phyloP scores from a whole-genome alignment of 1,140 invertebrate species.

The Drosophila pandora region DNA sequence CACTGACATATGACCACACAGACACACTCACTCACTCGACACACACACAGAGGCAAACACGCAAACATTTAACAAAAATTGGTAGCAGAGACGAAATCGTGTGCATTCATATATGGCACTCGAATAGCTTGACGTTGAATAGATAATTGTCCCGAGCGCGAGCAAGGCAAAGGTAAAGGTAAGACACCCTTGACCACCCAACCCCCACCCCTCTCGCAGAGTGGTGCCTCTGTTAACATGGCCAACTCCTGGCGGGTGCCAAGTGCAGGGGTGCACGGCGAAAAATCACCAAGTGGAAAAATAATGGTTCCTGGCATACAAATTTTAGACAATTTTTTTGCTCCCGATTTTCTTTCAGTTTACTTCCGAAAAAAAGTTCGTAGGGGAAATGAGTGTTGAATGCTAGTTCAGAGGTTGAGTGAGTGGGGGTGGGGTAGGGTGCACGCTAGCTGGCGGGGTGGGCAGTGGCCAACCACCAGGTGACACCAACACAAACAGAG shows the following conservation, averaged over 20 bases:
- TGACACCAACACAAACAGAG: conserved; percentile 42
- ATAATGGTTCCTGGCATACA: not conserved
- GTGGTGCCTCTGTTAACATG: conserved; percentile 24
- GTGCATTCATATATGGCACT: conserved; percentile 73
- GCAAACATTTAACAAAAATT: conserved; percentile 82
- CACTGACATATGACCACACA: conserved; percentile 73
- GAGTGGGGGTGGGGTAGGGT: conserved; percentile 20
- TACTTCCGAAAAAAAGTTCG: conserved; percentile 63
- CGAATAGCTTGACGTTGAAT: conserved; percentile 76
- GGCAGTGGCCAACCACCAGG: conserved; percentile 65
- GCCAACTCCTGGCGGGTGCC: conserved; percentile 60
- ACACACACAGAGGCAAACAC: conserved; percentile 47
- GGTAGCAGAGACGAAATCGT: conserved; percentile 73
- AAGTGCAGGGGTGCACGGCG: conserved; percentile 43
- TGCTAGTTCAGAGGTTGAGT: conserved; percentile 37
- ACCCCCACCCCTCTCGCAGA: conserved; percentile 1
- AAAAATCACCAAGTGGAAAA: not conserved
- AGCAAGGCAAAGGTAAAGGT: conserved; percentile 53
- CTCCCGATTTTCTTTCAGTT: not conserved
- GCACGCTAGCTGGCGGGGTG: conserved; percentile 10
- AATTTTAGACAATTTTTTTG: not conserved
- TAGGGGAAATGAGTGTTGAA: conserved; percentile 72
- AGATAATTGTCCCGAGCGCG: conserved; percentile 81
- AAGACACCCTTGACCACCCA: conserved; percentile 38
- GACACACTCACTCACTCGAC: conserved; percentile 33